Conservation (phyloP, 2,113 vertebrate genomes). For the Spermophilus dauricus region DNA sequence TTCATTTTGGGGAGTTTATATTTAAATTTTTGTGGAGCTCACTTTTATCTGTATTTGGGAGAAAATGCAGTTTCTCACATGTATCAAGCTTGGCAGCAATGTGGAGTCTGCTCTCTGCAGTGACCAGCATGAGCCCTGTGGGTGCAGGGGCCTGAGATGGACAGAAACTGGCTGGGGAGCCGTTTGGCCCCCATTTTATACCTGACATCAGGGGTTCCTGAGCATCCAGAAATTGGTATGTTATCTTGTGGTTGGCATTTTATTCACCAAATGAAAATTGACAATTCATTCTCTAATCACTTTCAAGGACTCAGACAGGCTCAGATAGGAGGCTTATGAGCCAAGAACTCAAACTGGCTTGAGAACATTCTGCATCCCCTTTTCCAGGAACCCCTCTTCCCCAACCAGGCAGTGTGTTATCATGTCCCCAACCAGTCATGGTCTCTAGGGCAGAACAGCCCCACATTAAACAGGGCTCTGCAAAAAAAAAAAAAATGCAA, state of each 20-base stretch:
- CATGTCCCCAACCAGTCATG: background rate
- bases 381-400: background rate
- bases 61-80: slow-evolving; percentile 88
- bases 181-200: background rate
- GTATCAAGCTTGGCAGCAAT: slow-evolving; percentile 78
- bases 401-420: background rate
- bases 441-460: background rate
- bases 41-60: slow-evolving; percentile 88
- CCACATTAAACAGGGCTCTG: background rate
- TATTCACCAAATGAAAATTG: background rate
- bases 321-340: background rate
- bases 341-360: background rate
- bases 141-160: background rate
- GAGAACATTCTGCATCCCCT: background rate
- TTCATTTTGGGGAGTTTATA: slow-evolving; percentile 87
- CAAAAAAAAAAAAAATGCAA: background rate
- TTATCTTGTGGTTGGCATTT: background rate
- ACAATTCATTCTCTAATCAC: background rate
- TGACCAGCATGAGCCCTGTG: background rate
- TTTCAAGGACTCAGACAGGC: background rate
- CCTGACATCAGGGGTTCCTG: background rate
- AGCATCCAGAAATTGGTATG: background rate
- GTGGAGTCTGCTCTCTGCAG: background rate
- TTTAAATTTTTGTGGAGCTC: slow-evolving; percentile 85
- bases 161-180: background rate